phyloP scores from a whole-genome alignment of 2,888 invertebrate genomes.

The Augochlorella aurata region DNA sequence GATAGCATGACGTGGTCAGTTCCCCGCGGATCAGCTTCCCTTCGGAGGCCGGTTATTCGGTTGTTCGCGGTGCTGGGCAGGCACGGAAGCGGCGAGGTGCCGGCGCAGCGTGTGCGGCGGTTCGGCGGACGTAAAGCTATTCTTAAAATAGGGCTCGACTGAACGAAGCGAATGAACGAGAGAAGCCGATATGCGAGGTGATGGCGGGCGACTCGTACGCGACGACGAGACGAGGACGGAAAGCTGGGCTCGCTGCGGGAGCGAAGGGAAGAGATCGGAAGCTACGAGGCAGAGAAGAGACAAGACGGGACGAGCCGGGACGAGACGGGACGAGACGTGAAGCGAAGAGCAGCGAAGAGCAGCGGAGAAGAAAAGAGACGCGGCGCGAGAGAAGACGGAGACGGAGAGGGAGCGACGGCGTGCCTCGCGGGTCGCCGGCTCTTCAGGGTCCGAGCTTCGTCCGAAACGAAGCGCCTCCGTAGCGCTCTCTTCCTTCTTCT shows the following conservation, averaged over 20 bases:
- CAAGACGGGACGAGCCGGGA: conserved; percentile 46
- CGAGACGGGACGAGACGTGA: conserved; percentile 58
- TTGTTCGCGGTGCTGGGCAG: conserved; percentile 9
- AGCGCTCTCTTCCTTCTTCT: conserved; percentile 70
- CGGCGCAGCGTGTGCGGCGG: conserved; percentile 28
- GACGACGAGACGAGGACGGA: conserved; percentile 34
- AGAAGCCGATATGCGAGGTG: conserved; percentile 54
- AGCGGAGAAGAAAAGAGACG: conserved; percentile 55
- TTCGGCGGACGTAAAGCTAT: conserved; percentile 75
- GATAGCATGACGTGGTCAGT: no score
- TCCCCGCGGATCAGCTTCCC: neutral
- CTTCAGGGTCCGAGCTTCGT: conserved; percentile 78
- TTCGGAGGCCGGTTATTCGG: conserved; percentile 18
- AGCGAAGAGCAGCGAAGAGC: conserved; percentile 53
- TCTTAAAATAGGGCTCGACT: conserved; percentile 80
- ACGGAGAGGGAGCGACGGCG: conserved; percentile 62
- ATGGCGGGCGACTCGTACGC: conserved; percentile 19
- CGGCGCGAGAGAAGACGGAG: conserved; percentile 56
- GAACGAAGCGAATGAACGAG: conserved; percentile 60
- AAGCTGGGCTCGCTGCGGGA: conserved; percentile 55
- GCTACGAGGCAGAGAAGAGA: conserved; percentile 43
- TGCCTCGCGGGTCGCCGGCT: conserved; percentile 78
- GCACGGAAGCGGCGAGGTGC: conserved; percentile 45
- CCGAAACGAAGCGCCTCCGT: conserved; percentile 75
- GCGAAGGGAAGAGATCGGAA: conserved; percentile 54